Conservation (phyloP, 2,888 invertebrate genomes). For the Achlya flavicornis region DNA sequence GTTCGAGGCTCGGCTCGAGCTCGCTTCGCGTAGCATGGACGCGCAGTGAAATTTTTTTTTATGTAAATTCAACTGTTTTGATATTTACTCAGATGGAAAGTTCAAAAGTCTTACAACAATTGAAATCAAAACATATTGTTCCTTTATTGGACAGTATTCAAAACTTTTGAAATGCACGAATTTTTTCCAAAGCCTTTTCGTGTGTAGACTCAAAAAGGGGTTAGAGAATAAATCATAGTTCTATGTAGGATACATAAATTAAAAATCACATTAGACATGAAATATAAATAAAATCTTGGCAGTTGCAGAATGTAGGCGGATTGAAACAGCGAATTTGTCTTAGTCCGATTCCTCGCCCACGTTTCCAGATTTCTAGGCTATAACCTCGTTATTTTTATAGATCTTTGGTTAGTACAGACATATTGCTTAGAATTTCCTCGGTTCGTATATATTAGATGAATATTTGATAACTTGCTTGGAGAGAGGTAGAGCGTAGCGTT, state of each 20-base stretch:
- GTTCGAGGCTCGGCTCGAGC: too few relatives aligned
- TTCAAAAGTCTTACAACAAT: too few relatives aligned
- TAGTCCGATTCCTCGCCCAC: conserved; percentile 1
- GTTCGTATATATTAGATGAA: background rate
- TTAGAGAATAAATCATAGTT: background rate
- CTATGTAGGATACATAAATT: background rate
- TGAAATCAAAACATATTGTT: too few relatives aligned
- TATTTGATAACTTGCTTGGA: too few relatives aligned
- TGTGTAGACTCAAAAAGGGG: background rate
- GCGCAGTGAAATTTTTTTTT: too few relatives aligned
- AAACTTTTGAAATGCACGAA: too few relatives aligned
- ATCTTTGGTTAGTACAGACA: background rate
- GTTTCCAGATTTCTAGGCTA: background rate
- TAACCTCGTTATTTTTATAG: background rate
- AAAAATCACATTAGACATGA: background rate
- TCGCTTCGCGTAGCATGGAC: too few relatives aligned
- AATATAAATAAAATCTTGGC: conserved; percentile 9
- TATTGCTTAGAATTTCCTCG: background rate
- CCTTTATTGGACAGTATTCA: too few relatives aligned
- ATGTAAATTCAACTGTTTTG: too few relatives aligned
- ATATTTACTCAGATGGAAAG: too few relatives aligned
- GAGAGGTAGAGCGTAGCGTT: too few relatives aligned
- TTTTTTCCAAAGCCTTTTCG: too few relatives aligned
- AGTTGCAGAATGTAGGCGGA: conserved; percentile 6
- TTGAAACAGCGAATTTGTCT: background rate